Conservation (phyloP, 2,888 invertebrate genomes). For the Saturnia pavonia region DNA sequence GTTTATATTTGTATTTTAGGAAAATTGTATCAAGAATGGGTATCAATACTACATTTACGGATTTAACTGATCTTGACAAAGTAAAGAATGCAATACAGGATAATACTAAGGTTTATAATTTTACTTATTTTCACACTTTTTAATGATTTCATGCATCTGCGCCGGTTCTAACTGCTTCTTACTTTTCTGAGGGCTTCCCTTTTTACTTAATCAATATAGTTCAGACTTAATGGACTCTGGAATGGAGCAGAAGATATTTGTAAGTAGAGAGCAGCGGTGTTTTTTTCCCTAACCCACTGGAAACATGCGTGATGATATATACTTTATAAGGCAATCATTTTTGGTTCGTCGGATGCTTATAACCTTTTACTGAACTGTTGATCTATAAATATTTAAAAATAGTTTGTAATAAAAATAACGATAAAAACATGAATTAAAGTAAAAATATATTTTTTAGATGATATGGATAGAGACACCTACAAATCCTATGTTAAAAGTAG, state of each 20-base stretch:
- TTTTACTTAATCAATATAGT: neutral
- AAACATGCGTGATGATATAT: too few relatives aligned
- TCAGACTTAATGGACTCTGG: too few relatives aligned
- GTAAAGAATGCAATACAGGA: constrained; percentile 86
- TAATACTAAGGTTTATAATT: constrained; percentile 89
- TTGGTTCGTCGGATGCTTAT: neutral
- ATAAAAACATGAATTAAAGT: neutral
- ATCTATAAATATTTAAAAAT: neutral
- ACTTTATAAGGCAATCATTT: too few relatives aligned
- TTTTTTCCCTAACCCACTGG: too few relatives aligned
- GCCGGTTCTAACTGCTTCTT: neutral
- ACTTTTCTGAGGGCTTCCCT: neutral
- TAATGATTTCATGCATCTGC: neutral
- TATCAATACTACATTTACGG: constrained; percentile 88
- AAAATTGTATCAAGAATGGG: constrained; percentile 84
- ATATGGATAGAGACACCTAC: constrained; percentile 98
- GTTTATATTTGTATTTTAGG: constrained; percentile 67
- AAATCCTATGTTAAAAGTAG: constrained; percentile 95
- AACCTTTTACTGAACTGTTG: neutral
- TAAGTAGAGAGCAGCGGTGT: too few relatives aligned
- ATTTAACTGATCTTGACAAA: constrained; percentile 85
- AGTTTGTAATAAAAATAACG: neutral
- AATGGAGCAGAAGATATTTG: too few relatives aligned
- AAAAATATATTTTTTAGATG: constrained; percentile 76
- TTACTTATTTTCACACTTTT: neutral